phyloP scores from a whole-genome alignment of 1,140 invertebrate species.

The Sycobia sp. region DNA sequence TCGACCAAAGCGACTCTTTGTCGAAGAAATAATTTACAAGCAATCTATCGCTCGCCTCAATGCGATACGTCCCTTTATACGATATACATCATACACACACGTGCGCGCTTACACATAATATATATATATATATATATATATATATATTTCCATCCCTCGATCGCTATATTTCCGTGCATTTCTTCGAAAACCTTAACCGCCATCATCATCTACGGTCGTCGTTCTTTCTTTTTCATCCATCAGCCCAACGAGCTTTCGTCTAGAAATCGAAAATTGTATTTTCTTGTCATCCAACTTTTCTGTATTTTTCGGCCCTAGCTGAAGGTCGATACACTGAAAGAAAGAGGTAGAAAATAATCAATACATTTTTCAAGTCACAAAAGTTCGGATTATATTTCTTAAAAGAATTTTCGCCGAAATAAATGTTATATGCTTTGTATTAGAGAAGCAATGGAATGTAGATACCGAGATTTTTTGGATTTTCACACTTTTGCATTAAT shows the following conservation, averaged over 20 bases:
- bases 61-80: no score
- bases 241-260: not conserved
- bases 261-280: conserved; percentile 33
- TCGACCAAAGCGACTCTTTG: no score
- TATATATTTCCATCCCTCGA: no score
- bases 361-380: not conserved
- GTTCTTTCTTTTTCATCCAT: conserved; percentile 19
- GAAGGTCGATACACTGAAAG: not conserved
- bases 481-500: not conserved
- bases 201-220: no score
- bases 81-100: no score
- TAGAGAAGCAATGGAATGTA: no score
- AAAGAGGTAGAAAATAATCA: conserved; percentile 16
- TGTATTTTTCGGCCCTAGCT: conserved; percentile 25
- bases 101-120: no score
- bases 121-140: no score
- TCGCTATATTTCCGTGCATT: no score
- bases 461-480: not conserved
- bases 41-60: no score
- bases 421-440: not conserved
- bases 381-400: not conserved
- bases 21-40: no score
- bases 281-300: conserved; percentile 30
- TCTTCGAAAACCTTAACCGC: no score
- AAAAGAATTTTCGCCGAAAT: conserved; percentile 13